Percentiles rank a stretch among this genome's conserved stretches.
phyloP scores from a whole-genome alignment of 2,113 vertebrate genomes.

The Panthera uncia region DNA sequence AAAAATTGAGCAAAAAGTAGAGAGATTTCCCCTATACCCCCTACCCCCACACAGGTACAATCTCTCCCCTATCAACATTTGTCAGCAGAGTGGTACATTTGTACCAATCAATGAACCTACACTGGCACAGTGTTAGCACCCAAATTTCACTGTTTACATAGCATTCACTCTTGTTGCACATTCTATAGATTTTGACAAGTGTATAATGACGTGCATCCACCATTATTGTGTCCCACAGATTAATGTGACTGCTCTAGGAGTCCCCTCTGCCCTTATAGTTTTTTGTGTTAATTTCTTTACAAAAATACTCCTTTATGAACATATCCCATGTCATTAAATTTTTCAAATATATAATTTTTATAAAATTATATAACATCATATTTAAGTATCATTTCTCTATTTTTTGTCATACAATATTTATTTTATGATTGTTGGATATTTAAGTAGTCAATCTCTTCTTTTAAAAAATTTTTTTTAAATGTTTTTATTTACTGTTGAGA shows the following conservation, averaged over 20 bases:
- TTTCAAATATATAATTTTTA: neutral
- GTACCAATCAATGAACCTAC: neutral
- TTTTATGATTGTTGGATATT: neutral
- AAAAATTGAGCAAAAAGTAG: neutral
- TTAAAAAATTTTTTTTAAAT: neutral
- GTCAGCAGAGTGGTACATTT: neutral
- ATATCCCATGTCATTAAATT: neutral
- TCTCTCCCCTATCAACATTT: neutral
- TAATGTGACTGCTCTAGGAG: neutral
- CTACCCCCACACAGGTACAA: accelerated
- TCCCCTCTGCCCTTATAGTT: neutral
- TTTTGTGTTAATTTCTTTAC: neutral
- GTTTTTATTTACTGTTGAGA: too few species aligned
- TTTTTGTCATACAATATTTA: neutral
- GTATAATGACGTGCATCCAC: neutral
- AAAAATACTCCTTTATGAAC: neutral
- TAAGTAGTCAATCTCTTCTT: neutral
- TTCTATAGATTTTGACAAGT: neutral
- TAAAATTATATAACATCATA: neutral
- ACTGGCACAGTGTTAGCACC: neutral
- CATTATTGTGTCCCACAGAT: neutral
- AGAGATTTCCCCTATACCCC: neutral
- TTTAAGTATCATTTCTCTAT: neutral
- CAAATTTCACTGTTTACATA: neutral
- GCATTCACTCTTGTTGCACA: neutral